Percentiles rank a stretch among this genome's conserved stretches.
Conservation (phyloP, 2,797 vertebrate genomes). For the Miichthys miiuy region DNA sequence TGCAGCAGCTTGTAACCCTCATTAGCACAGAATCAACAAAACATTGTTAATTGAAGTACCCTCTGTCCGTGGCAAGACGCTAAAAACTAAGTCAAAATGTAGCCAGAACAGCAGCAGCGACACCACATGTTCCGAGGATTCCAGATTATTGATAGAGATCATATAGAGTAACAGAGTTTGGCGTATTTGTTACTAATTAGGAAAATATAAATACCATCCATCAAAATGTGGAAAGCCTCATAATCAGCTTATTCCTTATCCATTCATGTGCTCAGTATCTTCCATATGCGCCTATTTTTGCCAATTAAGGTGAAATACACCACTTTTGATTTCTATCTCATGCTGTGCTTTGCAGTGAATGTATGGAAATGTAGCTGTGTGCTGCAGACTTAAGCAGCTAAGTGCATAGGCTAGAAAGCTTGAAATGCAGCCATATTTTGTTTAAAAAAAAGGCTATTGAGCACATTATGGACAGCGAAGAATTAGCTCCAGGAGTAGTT, state of each 20-base stretch:
- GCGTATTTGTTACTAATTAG: neutral
- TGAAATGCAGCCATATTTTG: neutral
- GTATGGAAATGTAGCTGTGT: neutral
- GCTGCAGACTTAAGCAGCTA: neutral
- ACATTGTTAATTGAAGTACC: neutral
- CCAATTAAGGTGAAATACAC: neutral
- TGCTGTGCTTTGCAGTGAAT: neutral
- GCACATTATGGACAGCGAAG: neutral
- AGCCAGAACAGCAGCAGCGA: neutral
- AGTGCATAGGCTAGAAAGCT: neutral
- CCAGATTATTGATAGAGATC: neutral
- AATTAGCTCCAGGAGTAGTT: neutral
- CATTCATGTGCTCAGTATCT: neutral
- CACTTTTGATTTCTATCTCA: neutral
- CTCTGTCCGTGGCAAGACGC: neutral
- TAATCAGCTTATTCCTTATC: neutral
- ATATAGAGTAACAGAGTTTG: neutral
- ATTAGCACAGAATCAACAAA: neutral
- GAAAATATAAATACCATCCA: neutral
- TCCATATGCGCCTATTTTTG: neutral
- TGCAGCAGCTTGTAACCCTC: neutral
- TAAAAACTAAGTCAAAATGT: neutral
- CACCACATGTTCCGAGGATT: neutral
- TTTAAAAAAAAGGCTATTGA: neutral
- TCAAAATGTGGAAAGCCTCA: neutral